A percentile compares a stretch with the other conserved stretches of the same genome.
Conservation (phyloP, 2,113 vertebrate species). For the Cavia porcellus region DNA sequence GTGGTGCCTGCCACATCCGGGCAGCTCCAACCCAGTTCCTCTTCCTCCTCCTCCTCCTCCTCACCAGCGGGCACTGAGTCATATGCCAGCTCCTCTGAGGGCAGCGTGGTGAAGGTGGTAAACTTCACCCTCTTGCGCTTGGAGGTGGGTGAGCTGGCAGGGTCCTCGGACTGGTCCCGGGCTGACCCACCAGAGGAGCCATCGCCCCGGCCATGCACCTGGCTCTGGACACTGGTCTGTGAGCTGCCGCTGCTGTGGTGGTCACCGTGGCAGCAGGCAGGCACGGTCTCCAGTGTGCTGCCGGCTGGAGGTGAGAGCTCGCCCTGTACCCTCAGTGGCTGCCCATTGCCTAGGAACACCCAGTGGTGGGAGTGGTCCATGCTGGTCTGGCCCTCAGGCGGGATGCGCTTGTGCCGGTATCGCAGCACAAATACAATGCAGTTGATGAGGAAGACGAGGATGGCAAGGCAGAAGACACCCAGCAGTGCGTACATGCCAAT, state of each 20-base stretch:
- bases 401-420: slow-evolving; percentile 97
- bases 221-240: slow-evolving; percentile 98
- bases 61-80: slow-evolving; percentile 97
- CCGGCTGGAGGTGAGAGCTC: slow-evolving; percentile 95
- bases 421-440: slow-evolving; percentile 98
- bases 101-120: slow-evolving; percentile 97
- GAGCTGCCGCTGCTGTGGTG: slow-evolving; percentile 98
- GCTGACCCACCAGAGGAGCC: slow-evolving; percentile 96
- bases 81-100: slow-evolving; percentile 96
- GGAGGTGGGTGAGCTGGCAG: slow-evolving; percentile 96
- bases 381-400: slow-evolving; percentile 97
- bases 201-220: slow-evolving; percentile 96
- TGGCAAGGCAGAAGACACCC: slow-evolving; percentile 98
- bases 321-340: slow-evolving; percentile 94
- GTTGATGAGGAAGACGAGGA: slow-evolving; percentile 99
- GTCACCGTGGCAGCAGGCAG: slow-evolving; percentile 97
- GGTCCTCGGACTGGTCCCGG: slow-evolving; percentile 95
- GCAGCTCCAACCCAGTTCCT: slow-evolving; percentile 98
- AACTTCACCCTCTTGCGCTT: slow-evolving; percentile 99
- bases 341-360: slow-evolving; percentile 98
- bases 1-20: slow-evolving; percentile 92
- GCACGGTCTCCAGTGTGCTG: slow-evolving; percentile 93
- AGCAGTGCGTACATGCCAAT: slow-evolving; percentile 99
- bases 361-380: slow-evolving; percentile 99
- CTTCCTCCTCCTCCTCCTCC: slow-evolving; percentile 88